Percentiles rank a stretch among this genome's conserved stretches.
Conservation (phyloP, 2,888 invertebrate species). For the Pseudococcus jackbeardsleyi region DNA sequence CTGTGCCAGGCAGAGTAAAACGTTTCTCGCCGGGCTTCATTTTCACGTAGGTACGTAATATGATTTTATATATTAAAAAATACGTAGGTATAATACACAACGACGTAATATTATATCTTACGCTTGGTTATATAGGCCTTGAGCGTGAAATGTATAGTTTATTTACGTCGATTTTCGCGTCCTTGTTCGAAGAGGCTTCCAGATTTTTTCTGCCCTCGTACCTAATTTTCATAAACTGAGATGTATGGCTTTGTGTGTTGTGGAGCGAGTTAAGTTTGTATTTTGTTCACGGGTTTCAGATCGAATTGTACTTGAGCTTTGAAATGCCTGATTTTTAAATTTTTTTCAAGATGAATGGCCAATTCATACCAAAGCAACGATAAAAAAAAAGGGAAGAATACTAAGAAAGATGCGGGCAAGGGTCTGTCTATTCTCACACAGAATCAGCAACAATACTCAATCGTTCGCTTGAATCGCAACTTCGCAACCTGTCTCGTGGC, state of each 20-base stretch:
- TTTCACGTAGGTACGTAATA: conserved; percentile 6
- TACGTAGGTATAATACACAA: no score
- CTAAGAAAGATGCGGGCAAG: no score
- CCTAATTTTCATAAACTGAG: conserved; percentile 20
- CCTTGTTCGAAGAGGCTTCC: not conserved
- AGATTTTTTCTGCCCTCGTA: not conserved
- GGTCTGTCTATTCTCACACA: no score
- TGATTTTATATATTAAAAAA: conserved; percentile 41
- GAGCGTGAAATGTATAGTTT: conserved; percentile 32
- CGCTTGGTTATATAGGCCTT: conserved; percentile 2
- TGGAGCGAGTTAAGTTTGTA: not conserved
- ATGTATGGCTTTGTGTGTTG: not conserved
- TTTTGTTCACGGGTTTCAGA: no score
- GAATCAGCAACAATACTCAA: no score
- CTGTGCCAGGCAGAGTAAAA: not conserved
- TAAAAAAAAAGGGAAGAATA: no score
- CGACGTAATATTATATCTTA: conserved; percentile 25
- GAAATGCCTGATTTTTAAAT: no score
- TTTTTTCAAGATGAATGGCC: no score
- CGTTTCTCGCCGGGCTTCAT: not conserved
- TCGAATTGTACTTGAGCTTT: no score
- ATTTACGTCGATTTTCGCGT: not conserved
- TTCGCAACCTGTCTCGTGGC: no score
- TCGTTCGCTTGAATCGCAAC: no score
- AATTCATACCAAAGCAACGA: no score